phyloP scores from a whole-genome alignment of 2,113 vertebrate genomes.

The Odocoileus virginianus region DNA sequence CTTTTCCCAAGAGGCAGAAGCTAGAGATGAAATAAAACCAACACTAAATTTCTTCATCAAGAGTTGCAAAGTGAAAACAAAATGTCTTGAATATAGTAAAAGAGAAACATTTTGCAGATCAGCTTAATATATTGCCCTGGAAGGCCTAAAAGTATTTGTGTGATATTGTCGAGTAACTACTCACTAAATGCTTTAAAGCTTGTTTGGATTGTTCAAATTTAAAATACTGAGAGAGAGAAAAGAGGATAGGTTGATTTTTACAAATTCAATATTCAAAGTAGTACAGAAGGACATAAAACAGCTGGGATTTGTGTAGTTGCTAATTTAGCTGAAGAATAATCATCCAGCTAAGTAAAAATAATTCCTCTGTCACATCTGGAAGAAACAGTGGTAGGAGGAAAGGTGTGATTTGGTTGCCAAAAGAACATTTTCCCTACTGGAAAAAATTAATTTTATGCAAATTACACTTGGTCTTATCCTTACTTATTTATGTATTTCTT shows the following conservation, averaged over 20 bases:
- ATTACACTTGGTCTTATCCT: neutral
- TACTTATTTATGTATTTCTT: neutral
- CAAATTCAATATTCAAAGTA: slow-evolving; percentile 25
- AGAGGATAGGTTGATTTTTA: slow-evolving; percentile 34
- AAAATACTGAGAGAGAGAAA: slow-evolving; percentile 42
- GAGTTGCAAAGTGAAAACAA: slow-evolving; percentile 34
- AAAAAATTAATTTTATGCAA: slow-evolving; percentile 21
- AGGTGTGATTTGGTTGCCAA: neutral
- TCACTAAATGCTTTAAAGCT: neutral
- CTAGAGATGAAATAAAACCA: slow-evolving; percentile 37
- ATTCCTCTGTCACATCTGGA: slow-evolving; percentile 11
- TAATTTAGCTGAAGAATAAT: slow-evolving; percentile 42
- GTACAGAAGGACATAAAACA: slow-evolving; percentile 13
- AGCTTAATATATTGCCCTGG: neutral
- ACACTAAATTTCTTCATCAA: slow-evolving; percentile 39
- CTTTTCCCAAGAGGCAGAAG: slow-evolving; percentile 13
- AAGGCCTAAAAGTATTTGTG: neutral
- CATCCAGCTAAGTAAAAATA: slow-evolving; percentile 12
- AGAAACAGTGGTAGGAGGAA: neutral
- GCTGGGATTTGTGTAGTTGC: slow-evolving; percentile 1
- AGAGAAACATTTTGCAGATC: slow-evolving; percentile 12
- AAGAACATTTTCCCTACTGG: neutral
- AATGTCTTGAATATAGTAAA: slow-evolving; percentile 20
- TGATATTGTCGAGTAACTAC: neutral
- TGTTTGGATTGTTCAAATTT: slow-evolving; percentile 37